These are phyloP conservation scores for Laticauda colubrina DNA, from an alignment of 2,113 vertebrate genomes.

Conservation along the genomic window DNA sequence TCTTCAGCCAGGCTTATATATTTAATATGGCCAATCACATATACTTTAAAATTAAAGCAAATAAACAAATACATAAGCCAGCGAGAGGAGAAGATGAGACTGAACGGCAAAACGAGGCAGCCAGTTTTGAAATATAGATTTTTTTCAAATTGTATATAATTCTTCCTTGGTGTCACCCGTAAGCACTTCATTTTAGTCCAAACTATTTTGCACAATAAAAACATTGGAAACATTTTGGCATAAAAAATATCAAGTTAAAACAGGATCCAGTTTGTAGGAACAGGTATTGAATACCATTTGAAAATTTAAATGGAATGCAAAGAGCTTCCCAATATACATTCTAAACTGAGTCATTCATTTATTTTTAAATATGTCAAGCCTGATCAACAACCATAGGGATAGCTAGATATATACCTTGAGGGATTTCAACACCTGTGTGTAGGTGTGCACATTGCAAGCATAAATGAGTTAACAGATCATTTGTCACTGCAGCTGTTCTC, in stretches of 20 bases:
- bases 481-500: slow-evolving; percentile 35
- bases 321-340: not conserved
- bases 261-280: slow-evolving; percentile 1
- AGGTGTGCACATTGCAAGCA: slow-evolving; percentile 22
- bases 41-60: not conserved
- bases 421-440: slow-evolving; percentile 27
- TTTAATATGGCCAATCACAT: not conserved
- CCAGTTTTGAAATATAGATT: not conserved
- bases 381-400: not conserved
- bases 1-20: not conserved
- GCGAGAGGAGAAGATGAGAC: not conserved
- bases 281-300: not conserved
- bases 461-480: slow-evolving; percentile 30
- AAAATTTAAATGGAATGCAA: slow-evolving; percentile 26
- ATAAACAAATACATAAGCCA: not conserved
- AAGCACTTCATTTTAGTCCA: not conserved
- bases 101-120: not conserved
- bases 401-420: not conserved
- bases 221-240: not conserved
- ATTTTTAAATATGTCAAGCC: fast-evolving
- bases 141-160: not conserved
- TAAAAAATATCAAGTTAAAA: slow-evolving; percentile 17
- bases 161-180: not conserved
- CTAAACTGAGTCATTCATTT: not conserved
- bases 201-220: not conserved